Conservation (phyloP, 1,140 invertebrate species). For the Diorhabda elongata region DNA sequence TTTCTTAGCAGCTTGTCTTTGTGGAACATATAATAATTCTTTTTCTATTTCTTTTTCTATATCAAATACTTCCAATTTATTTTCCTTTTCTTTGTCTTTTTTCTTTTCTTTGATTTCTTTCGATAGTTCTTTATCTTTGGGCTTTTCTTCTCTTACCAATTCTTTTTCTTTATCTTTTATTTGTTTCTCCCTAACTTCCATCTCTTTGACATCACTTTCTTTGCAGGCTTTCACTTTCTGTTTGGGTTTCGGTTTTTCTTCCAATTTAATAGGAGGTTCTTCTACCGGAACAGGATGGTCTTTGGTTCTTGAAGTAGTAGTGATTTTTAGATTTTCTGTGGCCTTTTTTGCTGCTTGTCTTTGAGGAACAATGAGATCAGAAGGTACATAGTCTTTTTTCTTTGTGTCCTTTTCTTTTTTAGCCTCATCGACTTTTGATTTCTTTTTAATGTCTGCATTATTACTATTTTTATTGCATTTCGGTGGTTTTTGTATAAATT, state of each 20-base stretch:
- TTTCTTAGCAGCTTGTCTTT: constrained; percentile 85
- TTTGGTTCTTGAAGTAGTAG: constrained; percentile 46
- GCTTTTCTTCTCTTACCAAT: constrained; percentile 36
- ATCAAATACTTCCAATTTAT: constrained; percentile 54
- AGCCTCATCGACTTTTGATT: constrained; percentile 41
- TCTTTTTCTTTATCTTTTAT: constrained; percentile 45
- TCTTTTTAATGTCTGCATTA: constrained; percentile 49
- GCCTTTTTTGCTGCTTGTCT: constrained; percentile 87
- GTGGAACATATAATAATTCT: constrained; percentile 81
- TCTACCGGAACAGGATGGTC: constrained; percentile 41
- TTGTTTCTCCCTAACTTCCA: constrained; percentile 29
- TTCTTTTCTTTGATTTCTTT: constrained; percentile 32
- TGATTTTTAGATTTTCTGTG: constrained; percentile 76
- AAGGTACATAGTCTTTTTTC: constrained; percentile 54
- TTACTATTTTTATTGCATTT: constrained; percentile 27
- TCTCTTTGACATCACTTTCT: constrained; percentile 25
- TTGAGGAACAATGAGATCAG: constrained; percentile 84
- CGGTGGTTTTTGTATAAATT: constrained; percentile 57
- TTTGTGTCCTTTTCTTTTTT: constrained; percentile 43
- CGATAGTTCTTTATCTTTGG: constrained; percentile 37
- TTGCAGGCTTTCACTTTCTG: constrained; percentile 45
- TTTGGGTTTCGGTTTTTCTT: constrained; percentile 46
- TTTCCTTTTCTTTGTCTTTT: constrained; percentile 32
- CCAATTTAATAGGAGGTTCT: constrained; percentile 45
- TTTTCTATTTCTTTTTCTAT: constrained; percentile 57